phyloP scores from a whole-genome alignment of 2,888 invertebrate species.

The Helobdella robusta region DNA sequence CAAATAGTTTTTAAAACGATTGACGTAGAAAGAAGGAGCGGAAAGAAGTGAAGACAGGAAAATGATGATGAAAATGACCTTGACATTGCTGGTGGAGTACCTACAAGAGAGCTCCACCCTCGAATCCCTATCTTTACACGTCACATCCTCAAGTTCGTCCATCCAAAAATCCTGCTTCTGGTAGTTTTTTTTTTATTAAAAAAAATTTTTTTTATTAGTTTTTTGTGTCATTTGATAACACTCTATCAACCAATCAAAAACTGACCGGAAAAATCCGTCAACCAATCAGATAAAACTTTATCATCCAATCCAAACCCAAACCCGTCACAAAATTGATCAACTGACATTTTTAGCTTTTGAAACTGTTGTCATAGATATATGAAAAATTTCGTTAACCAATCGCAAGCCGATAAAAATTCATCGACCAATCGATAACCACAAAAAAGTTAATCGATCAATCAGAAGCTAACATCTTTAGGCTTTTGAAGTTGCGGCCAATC shows the following conservation, averaged over 20 bases:
- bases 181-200: too few species aligned
- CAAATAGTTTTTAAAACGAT: not conserved
- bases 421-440: too few species aligned
- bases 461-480: constrained; percentile 30
- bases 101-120: constrained; percentile 83
- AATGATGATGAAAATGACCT: constrained; percentile 41
- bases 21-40: not conserved
- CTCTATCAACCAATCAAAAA: too few species aligned
- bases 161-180: constrained; percentile 58
- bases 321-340: too few species aligned
- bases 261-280: too few species aligned
- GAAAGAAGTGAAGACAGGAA: not conserved
- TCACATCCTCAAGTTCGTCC: constrained; percentile 84
- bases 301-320: too few species aligned
- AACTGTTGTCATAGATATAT: too few species aligned
- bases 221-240: too few species aligned
- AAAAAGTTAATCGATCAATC: not conserved
- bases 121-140: constrained; percentile 92
- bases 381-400: not conserved
- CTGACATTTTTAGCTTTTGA: too few species aligned
- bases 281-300: too few species aligned
- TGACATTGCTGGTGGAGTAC: constrained; percentile 83
- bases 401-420: not conserved
- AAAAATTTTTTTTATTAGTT: too few species aligned
- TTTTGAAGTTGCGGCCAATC: constrained; percentile 75